These are phyloP conservation scores for Agrotis puta DNA, from an alignment of 2,888 invertebrate genomes.

Conservation along the genomic window DNA sequence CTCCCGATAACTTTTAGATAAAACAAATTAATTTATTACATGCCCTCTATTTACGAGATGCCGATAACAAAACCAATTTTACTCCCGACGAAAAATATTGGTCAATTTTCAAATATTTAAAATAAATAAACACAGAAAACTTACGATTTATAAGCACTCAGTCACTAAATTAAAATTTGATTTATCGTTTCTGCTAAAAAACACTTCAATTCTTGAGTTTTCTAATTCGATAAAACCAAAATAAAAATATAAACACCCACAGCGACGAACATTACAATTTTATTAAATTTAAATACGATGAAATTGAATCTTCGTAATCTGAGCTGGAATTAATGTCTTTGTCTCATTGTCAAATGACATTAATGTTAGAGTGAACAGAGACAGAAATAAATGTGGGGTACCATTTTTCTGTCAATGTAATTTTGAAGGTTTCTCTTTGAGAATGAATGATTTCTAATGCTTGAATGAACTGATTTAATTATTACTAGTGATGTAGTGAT, in stretches of 20 bases:
- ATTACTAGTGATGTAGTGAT: slow-evolving; percentile 51
- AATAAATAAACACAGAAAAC: slow-evolving; percentile 34
- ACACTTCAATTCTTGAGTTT: slow-evolving; percentile 25
- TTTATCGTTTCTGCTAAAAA: slow-evolving; percentile 16
- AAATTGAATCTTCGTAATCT: slow-evolving; percentile 22
- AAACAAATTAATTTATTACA: slow-evolving; percentile 19
- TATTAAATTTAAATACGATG: slow-evolving; percentile 18
- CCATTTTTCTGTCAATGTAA: slow-evolving; percentile 24
- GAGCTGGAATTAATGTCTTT: slow-evolving; percentile 32
- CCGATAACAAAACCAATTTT: slow-evolving; percentile 34
- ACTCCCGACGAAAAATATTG: slow-evolving; percentile 8
- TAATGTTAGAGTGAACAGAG: slow-evolving; percentile 6
- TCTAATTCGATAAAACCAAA: slow-evolving; percentile 24
- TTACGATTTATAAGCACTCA: slow-evolving; percentile 50
- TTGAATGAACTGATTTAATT: slow-evolving; percentile 38
- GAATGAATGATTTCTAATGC: slow-evolving; percentile 48
- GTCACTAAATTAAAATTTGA: slow-evolving; percentile 14
- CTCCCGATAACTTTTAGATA: slow-evolving; percentile 36
- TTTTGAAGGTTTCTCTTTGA: slow-evolving; percentile 42
- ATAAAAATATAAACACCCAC: slow-evolving; percentile 59
- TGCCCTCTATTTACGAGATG: slow-evolving; percentile 26
- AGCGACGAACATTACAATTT: slow-evolving; percentile 24
- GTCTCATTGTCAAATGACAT: slow-evolving; percentile 19
- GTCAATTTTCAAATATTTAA: slow-evolving; percentile 8
- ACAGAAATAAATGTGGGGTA: slow-evolving; percentile 14